Conservation (phyloP, 1,140 invertebrate genomes). For the Pseudomyrmex sp. region DNA sequence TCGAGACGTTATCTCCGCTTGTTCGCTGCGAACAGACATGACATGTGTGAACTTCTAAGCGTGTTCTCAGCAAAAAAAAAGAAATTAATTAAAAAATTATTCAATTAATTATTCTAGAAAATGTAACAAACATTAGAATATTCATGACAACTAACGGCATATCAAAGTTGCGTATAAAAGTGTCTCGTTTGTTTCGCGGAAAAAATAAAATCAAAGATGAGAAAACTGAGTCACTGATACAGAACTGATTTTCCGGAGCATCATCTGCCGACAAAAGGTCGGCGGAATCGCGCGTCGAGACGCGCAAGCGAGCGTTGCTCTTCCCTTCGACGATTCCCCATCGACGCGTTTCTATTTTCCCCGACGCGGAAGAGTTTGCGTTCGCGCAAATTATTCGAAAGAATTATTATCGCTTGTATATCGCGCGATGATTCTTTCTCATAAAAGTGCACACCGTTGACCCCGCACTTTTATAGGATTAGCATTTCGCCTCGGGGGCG, state of each 20-base stretch:
- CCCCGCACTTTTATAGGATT: constrained; percentile 42
- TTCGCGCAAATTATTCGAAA: constrained; percentile 28
- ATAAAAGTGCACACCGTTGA: constrained; percentile 29
- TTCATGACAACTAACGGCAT: background rate
- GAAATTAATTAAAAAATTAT: no score
- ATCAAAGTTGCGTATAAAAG: background rate
- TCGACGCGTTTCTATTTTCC: background rate
- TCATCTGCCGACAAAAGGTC: constrained; percentile 22
- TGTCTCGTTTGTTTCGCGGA: background rate
- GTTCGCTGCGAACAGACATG: background rate
- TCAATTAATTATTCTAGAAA: background rate
- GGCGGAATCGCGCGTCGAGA: constrained; percentile 5
- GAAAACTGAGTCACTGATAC: constrained; percentile 2
- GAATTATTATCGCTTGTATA: constrained; percentile 48
- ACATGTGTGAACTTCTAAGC: background rate
- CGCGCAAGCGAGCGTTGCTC: constrained; percentile 33
- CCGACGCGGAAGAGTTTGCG: constrained; percentile 32
- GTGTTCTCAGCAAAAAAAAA: background rate
- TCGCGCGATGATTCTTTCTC: constrained; percentile 47
- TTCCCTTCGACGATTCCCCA: constrained; percentile 31
- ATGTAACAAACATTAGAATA: background rate
- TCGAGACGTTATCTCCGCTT: constrained; percentile 10
- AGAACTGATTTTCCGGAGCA: background rate
- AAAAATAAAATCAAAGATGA: constrained; percentile 4
- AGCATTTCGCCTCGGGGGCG: constrained; percentile 47